Base-by-base conservation (phyloP, 2,888 invertebrate species). In the Microctonus brassicae region DNA sequence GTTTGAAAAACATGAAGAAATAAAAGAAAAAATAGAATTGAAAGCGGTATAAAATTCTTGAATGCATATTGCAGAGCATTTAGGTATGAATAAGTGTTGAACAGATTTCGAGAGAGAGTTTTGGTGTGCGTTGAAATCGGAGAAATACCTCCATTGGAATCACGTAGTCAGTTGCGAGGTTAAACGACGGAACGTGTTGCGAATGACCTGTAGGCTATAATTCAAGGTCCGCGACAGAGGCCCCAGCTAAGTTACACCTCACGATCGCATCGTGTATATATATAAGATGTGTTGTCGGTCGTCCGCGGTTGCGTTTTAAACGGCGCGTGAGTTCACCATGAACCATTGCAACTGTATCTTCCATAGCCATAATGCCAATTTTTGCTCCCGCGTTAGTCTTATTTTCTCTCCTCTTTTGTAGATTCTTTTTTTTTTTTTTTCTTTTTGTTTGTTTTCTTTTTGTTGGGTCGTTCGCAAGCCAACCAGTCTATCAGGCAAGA, bases 161-260 rank as follows among this genome's bases (percentile, higher is more conserved):
- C 63, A 39, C 64, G 64, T 57, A 55, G 64, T 52, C 80, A 84
- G 80, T 79, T 82, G 79, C 79, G 81, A 82, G 85, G 85, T 85
- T 85, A 85, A 85, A 85, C 84, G 85, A 85, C 84, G 84, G 85
- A 85, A 83, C 84, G 84, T 85, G 85, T 85, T 85, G 83, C 80
- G 82, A 83, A 81, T 84, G 85, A 84, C 84, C 83, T 79, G 81
- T 75, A 81, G 82, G 82, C 84, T 81, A 85, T 85, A 85, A 85
- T 80, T 85, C 84, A 84, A 81, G 79, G 78, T 24, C 77, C 58
- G 69, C 72, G 55, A 73, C 66, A 70, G 47, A 29, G n/a, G 63
- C 61, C 39, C 63, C 47, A 33, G 61, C 77, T 79, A 79, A 83
- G 81, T 81, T 83, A 83, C 80, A 79, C 78, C 72, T 77, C 76